Conservation (phyloP, 2,113 vertebrate species). For the Eurystomus gularis region DNA sequence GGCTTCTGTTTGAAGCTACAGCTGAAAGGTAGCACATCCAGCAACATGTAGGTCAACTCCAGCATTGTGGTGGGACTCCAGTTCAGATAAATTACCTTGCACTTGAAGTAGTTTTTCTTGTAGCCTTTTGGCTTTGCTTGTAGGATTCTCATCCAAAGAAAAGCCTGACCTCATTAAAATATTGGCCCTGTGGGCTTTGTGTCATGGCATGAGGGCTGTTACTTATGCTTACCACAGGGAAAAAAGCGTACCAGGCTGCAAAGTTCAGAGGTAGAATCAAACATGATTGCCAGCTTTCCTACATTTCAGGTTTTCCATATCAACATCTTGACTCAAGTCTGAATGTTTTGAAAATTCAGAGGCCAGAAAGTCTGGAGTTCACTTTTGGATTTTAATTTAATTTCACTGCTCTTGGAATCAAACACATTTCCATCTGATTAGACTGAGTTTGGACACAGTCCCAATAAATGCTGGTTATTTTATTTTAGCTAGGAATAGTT, state of each 20-base stretch:
- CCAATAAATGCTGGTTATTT: background rate
- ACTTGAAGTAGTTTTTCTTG: slow-evolving; percentile 5
- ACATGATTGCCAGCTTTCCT: background rate
- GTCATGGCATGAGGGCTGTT: background rate
- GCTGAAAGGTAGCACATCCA: background rate
- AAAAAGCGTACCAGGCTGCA: background rate
- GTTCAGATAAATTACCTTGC: background rate
- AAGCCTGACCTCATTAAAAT: background rate
- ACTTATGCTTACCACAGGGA: background rate
- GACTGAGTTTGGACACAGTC: background rate
- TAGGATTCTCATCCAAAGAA: slow-evolving; percentile 11
- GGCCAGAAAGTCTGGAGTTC: background rate
- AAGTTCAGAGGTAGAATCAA: background rate
- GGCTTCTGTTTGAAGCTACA: background rate
- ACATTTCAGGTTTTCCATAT: background rate
- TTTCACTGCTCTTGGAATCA: background rate
- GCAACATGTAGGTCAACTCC: background rate
- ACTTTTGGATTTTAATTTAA: background rate
- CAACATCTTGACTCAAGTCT: background rate
- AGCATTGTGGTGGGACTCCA: background rate
- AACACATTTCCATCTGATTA: background rate
- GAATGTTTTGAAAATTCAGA: background rate
- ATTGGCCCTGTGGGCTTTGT: background rate
- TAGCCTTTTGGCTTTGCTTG: background rate
- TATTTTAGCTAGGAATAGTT: background rate